Evolutionary conservation across 1,140 invertebrate genomes (phyloP).

Genomic region (Bursaphelenchus mucronatus): DNA sequence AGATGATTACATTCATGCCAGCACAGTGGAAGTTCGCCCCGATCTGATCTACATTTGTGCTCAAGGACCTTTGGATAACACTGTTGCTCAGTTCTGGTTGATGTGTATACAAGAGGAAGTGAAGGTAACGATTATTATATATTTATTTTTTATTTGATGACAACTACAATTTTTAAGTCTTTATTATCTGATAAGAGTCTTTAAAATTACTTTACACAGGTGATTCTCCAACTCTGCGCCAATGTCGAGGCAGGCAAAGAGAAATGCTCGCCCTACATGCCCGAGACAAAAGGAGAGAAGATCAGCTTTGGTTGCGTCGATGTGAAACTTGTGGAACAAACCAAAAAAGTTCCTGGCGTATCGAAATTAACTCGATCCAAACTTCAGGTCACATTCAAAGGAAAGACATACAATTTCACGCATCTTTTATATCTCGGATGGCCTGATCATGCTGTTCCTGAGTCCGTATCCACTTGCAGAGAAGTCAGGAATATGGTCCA

Average conservation of each 20-base stretch:
- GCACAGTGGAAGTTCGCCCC: conserved; percentile 22
- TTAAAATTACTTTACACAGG: background rate
- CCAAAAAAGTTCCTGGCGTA: conserved; percentile 25
- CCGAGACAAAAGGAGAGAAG: conserved; percentile 5
- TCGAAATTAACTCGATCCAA: conserved; percentile 27
- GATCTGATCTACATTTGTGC: conserved; percentile 31
- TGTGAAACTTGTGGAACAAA: conserved; percentile 26
- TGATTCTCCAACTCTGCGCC: conserved; percentile 37
- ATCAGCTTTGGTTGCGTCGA: conserved; percentile 21
- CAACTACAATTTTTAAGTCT: too few species aligned
- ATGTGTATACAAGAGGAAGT: conserved; percentile 22
- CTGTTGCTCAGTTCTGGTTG: conserved; percentile 26
- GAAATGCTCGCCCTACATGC: conserved; percentile 30
- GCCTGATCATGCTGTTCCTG: conserved; percentile 35
- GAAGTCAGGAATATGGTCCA: conserved; percentile 41
- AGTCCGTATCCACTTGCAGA: conserved; percentile 34
- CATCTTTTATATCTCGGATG: conserved; percentile 29
- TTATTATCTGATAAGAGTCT: too few species aligned
- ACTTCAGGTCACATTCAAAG: conserved; percentile 20
- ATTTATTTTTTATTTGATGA: too few species aligned
- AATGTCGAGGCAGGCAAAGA: conserved; percentile 30
- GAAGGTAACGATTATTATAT: background rate
- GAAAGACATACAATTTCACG: conserved; percentile 10
- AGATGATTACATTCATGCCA: conserved; percentile 41
- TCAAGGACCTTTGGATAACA: conserved; percentile 29